phyloP scores from a whole-genome alignment of 2,113 vertebrate species.

The Colaptes auratus region DNA sequence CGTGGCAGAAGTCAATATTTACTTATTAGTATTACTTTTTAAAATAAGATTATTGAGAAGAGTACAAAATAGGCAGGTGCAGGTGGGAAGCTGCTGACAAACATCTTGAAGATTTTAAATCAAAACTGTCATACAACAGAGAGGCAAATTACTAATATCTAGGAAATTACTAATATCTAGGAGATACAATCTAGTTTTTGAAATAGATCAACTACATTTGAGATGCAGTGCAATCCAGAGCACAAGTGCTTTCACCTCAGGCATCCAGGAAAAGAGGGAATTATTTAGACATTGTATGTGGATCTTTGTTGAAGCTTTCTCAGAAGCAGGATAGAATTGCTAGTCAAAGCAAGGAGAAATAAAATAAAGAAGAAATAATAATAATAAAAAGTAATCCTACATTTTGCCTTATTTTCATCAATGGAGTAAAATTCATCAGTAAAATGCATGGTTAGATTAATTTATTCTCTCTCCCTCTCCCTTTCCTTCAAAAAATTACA shows the following conservation, averaged over 20 bases:
- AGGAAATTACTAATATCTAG: neutral
- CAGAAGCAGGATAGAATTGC: neutral
- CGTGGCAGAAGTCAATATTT: slow-evolving; percentile 12
- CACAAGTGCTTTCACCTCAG: neutral
- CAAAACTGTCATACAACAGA: neutral
- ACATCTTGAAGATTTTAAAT: neutral
- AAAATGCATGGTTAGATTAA: neutral
- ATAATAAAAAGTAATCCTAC: neutral
- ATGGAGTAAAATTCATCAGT: neutral
- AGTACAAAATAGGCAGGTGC: neutral
- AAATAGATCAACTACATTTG: neutral
- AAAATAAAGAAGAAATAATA: neutral
- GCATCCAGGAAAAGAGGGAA: neutral
- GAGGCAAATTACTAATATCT: neutral
- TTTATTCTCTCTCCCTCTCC: neutral
- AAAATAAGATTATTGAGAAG: neutral
- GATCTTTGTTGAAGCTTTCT: neutral
- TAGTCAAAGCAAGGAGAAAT: neutral
- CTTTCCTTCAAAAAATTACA: neutral
- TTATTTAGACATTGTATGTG: neutral
- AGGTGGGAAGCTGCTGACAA: slow-evolving; percentile 3
- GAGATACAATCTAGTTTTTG: neutral
- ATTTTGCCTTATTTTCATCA: slow-evolving; percentile 18
- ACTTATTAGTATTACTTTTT: neutral
- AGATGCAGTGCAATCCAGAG: neutral